Evolutionary conservation across 1,140 invertebrate genomes (phyloP), one percentile per base, ranked within the genome.

Genomic region (Zaprionus nigranus): DNA sequence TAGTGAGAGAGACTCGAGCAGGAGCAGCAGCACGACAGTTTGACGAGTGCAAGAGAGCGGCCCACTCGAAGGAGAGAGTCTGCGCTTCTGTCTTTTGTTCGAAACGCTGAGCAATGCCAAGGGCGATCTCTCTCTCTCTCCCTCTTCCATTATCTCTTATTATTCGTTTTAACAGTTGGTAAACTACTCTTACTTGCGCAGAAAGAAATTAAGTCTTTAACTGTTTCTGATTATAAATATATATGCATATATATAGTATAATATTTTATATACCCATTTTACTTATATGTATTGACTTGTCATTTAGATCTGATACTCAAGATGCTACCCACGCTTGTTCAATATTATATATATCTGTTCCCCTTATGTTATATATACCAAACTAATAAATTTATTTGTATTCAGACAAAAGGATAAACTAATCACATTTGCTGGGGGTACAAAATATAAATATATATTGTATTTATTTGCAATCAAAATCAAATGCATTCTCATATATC

Each of bases 401-500:
- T 3, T 34, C 0, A 38, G 36, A 38, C 7, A 38, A 38, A 15
- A 7, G 1, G 1, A 43, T 43, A 43, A 43, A 17, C 17, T 9
- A n/a, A 46, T 46, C 2, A 17, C 3, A 15, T 46, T 46, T 46
- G 40, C 40, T 46, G 40, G 40, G 40, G n/a, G 40, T 46, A 46
- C n/a, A 46, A 46, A 46, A 46, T 17, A 46, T 46, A 51, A 22
- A 51, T 24, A 24, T 49, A 12, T 51, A n/a, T 43, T 6, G 36
- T 43, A 22, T 51, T 51, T 24, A 51, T 51, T 51, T 24, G 20
- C 46, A 20, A 51, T 51, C 20, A 20, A 51, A 51, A 51, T 51
- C 46, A 51, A 51, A 51, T 12, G 26, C 9, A 40, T 40, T 61
- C n/a, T 12, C 54, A 38, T 28, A 30, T 28, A 46, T 17, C n/a